Evolutionary conservation across 2,113 vertebrate genomes (phyloP), one percentile per base, ranked within the genome.

Genomic region (Pterocles gutturalis): DNA sequence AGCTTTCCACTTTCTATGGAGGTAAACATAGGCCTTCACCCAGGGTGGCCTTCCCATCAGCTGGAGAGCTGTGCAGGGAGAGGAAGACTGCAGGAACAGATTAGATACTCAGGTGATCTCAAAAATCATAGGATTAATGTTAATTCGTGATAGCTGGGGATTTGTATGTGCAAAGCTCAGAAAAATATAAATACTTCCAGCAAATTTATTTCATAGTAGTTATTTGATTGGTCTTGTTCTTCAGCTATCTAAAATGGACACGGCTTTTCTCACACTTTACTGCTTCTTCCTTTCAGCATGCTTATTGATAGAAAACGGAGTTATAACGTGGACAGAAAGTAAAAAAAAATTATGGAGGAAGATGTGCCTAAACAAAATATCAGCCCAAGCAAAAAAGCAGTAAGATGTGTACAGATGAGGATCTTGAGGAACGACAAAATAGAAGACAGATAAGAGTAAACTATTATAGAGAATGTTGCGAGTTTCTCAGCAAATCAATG

Each of bases 131-230:
- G 31, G 28, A 45, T 66, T 76, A 19, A 22, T 48, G 14, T 69
- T 66, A 10, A 49, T 58, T 89, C 0, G 0, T 29, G 7, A 6
- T 38, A 31, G 17, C 25, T 77, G 29, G 16, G 34, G 9, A 34
- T 67, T 61, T 34, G 3, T 26, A 3, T 5, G 5, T 43, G 13
- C 41, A 33, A 13, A 10, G 3, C 45, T 94, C 62, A 81, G 77
- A 66, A 80, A 80, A 65, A 72, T 7, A 2, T 16, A 61, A 83
- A 14, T 8, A 7, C 28, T 87, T 7, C 17, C 31, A 61, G 36
- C 5, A 84, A 54, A 34, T 82, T 62, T 43, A 3, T 75, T 29
- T 64, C 17, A 19, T 31, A 38, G 34, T 10, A 71, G 10, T 36
- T 94, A n/a, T 67, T 77, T 91, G 41, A 31, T 20, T 49, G 43